Evolutionary conservation across 23 tunicate species (phyloP).

Genomic region (Ascidia mentula): DNA sequence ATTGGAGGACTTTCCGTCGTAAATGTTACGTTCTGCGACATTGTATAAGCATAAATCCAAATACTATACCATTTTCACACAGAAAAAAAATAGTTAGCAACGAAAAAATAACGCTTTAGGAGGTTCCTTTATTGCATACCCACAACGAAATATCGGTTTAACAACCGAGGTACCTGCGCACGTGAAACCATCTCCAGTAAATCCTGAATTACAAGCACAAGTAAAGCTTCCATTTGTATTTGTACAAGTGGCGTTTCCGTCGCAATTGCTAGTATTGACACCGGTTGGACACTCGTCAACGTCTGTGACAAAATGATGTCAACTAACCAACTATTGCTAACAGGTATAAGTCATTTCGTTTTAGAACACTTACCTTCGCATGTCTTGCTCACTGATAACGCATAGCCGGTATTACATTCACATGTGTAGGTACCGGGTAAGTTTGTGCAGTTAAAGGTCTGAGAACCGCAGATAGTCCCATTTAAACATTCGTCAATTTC

Average conservation of each 20-base stretch:
- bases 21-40: too few relatives aligned
- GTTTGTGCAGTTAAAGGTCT: background rate
- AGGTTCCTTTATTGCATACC: too few relatives aligned
- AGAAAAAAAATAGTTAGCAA: too few relatives aligned
- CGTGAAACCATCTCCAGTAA: background rate
- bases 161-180: too few relatives aligned
- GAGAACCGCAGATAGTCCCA: background rate
- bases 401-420: background rate
- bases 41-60: too few relatives aligned
- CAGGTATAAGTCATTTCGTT: too few relatives aligned
- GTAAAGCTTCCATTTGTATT: background rate
- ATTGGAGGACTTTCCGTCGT: too few relatives aligned
- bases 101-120: too few relatives aligned
- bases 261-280: background rate
- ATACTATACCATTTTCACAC: too few relatives aligned
- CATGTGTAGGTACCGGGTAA: background rate
- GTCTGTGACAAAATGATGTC: background rate
- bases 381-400: background rate
- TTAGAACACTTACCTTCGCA: background rate
- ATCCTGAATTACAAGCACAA: background rate
- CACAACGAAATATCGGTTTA: too few relatives aligned
- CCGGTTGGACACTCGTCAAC: conserved; percentile 25
- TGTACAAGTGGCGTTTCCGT: conserved; percentile 2
- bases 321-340: too few relatives aligned
- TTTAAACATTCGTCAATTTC: background rate